Percentiles rank a stretch among this genome's conserved stretches.
These are phyloP conservation scores for Tenodera sinensis DNA, from an alignment of 2,888 invertebrate species.

Conservation along the genomic window DNA sequence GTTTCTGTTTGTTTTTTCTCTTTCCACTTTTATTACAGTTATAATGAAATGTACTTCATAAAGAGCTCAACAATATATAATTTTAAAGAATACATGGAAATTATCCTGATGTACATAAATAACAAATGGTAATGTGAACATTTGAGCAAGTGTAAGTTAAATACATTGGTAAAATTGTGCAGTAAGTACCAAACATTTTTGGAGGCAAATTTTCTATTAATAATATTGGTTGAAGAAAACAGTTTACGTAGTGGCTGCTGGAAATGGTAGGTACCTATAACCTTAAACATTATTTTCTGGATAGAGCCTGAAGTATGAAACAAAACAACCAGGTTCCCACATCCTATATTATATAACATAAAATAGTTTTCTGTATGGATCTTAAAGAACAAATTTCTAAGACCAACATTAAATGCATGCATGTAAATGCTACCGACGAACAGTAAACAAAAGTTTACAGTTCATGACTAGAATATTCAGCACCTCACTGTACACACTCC, in stretches of 20 bases:
- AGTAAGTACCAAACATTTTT: constrained; percentile 3
- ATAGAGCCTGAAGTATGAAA: not conserved
- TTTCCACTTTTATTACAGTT: not conserved
- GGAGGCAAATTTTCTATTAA: not conserved
- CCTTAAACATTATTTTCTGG: not conserved
- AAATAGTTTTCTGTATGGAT: not conserved
- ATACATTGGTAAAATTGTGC: constrained; percentile 1
- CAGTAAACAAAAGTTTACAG: constrained; percentile 9
- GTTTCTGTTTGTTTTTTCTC: not conserved
- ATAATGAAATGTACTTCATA: not conserved
- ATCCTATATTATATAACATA: not conserved
- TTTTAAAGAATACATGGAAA: not conserved
- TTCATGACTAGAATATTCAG: constrained; percentile 21
- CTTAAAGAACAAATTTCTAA: not conserved
- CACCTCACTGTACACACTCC: constrained; percentile 11
- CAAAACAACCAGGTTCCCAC: not conserved
- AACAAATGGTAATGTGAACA: not conserved
- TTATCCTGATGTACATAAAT: not conserved
- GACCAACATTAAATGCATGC: constrained; percentile 8
- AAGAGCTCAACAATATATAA: not conserved
- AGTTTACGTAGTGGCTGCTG: not conserved
- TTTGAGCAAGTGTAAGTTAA: constrained; percentile 8
- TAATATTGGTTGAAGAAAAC: not conserved
- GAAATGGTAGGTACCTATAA: not conserved
- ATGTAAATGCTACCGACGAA: constrained; percentile 2